Evolutionary conservation across 2,113 vertebrate species (phyloP).

Genomic region (Hipposideros armiger): DNA sequence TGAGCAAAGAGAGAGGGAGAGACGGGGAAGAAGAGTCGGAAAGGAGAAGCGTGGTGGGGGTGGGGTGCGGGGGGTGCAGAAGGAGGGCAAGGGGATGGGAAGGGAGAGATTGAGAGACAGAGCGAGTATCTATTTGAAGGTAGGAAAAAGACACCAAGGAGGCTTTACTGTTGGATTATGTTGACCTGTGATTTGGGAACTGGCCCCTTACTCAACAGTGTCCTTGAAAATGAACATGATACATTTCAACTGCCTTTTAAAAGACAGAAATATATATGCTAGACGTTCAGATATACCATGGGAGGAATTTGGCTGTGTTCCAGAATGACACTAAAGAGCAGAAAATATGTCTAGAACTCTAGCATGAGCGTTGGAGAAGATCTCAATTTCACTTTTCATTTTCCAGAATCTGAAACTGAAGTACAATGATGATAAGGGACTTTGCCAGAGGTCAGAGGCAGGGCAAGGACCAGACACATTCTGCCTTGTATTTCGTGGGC

Average conservation of each 20-base stretch:
- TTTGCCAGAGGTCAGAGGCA: slow-evolving; percentile 10
- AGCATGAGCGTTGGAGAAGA: slow-evolving; percentile 24
- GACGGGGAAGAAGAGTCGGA: neutral
- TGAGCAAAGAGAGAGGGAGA: neutral
- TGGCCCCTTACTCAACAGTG: neutral
- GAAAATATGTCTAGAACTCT: slow-evolving; percentile 52
- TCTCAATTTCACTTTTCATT: slow-evolving; percentile 56
- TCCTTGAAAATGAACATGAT: slow-evolving; percentile 30
- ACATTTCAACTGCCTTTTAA: slow-evolving; percentile 42
- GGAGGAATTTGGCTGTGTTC: slow-evolving; percentile 26
- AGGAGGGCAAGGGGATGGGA: neutral
- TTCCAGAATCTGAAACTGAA: slow-evolving; percentile 35
- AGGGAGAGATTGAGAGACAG: neutral
- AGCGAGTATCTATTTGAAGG: neutral
- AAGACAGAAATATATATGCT: neutral
- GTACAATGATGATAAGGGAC: neutral
- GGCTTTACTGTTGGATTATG: neutral
- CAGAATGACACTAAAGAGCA: slow-evolving; percentile 50
- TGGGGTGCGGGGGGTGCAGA: neutral
- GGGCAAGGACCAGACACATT: neutral
- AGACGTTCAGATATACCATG: neutral
- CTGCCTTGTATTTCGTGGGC: neutral
- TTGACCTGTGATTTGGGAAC: neutral
- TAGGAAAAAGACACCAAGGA: neutral
- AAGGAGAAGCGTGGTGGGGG: neutral